phyloP scores from a whole-genome alignment of 2,888 invertebrate genomes.

The Leucania comma region DNA sequence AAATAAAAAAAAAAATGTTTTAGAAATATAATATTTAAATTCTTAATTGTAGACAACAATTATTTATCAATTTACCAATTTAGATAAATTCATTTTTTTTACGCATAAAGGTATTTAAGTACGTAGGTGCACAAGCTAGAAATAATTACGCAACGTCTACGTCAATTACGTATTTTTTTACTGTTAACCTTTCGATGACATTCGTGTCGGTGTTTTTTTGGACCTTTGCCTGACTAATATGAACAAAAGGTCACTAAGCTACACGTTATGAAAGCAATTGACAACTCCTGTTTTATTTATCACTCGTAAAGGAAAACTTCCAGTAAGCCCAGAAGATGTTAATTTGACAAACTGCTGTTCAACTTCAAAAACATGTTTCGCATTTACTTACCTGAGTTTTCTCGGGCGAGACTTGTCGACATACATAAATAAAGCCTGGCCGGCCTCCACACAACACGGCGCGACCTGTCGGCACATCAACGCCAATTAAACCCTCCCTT shows the following conservation, averaged over 20 bases:
- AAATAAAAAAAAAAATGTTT: neutral
- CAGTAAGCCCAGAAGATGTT: neutral
- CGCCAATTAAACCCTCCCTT: slow-evolving; percentile 62
- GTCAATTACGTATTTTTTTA: neutral
- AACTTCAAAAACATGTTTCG: slow-evolving; percentile 21
- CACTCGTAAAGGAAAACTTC: neutral
- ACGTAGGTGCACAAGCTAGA: neutral
- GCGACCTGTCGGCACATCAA: slow-evolving; percentile 64
- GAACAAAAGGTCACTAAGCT: too few species aligned
- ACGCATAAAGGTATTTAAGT: neutral
- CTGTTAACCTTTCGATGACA: neutral
- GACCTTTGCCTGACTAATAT: neutral
- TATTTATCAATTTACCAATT: too few species aligned
- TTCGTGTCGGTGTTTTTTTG: neutral
- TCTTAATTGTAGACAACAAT: neutral
- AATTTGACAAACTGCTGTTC: slow-evolving; percentile 15
- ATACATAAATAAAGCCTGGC: slow-evolving; percentile 52
- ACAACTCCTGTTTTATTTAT: neutral
- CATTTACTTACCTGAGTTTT: slow-evolving; percentile 37
- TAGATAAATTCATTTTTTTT: neutral
- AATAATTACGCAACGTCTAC: neutral
- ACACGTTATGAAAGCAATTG: neutral
- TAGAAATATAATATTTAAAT: neutral
- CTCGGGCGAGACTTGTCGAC: slow-evolving; percentile 13
- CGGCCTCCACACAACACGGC: slow-evolving; percentile 49